Conservation (phyloP, 1,140 invertebrate genomes). For the Mycetomoellerius zeteki region DNA sequence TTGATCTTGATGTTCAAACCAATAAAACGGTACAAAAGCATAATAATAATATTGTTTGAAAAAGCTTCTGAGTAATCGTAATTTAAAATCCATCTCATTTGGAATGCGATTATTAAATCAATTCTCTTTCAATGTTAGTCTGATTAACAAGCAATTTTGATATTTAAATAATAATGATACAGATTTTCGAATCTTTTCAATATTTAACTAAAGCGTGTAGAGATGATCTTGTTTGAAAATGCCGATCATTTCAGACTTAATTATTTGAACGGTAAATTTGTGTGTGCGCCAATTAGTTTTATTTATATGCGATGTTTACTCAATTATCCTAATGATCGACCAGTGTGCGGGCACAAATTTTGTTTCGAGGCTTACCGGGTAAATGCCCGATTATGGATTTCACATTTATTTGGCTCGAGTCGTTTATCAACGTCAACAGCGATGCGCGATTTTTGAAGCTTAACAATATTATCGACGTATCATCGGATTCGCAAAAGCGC, state of each 20-base stretch:
- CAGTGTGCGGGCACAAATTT: conserved; percentile 43
- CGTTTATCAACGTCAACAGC: conserved; percentile 60
- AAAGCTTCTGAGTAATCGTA: background rate
- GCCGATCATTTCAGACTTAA: conserved; percentile 48
- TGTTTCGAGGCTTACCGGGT: conserved; percentile 51
- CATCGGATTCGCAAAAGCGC: conserved; percentile 57
- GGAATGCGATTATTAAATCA: background rate
- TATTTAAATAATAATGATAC: background rate
- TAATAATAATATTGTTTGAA: conserved; percentile 1
- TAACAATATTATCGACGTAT: conserved; percentile 64
- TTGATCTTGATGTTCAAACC: background rate
- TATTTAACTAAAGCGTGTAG: background rate
- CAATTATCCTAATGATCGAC: conserved; percentile 58
- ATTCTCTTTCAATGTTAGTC: background rate
- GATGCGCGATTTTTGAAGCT: conserved; percentile 62
- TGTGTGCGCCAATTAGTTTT: conserved; percentile 53
- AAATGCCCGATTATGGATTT: conserved; percentile 58
- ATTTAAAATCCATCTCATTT: background rate
- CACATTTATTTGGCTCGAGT: conserved; percentile 57
- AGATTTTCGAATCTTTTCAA: background rate
- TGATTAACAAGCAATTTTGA: conserved; percentile 22
- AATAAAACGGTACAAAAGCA: background rate
- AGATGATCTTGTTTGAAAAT: conserved; percentile 28
- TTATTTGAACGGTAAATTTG: conserved; percentile 46
- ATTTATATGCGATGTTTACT: conserved; percentile 57